A percentile compares a stretch with the other conserved stretches of the same genome.
These are phyloP conservation scores for Cheilosia soror DNA, from an alignment of 2,888 invertebrate species.

Conservation along the genomic window DNA sequence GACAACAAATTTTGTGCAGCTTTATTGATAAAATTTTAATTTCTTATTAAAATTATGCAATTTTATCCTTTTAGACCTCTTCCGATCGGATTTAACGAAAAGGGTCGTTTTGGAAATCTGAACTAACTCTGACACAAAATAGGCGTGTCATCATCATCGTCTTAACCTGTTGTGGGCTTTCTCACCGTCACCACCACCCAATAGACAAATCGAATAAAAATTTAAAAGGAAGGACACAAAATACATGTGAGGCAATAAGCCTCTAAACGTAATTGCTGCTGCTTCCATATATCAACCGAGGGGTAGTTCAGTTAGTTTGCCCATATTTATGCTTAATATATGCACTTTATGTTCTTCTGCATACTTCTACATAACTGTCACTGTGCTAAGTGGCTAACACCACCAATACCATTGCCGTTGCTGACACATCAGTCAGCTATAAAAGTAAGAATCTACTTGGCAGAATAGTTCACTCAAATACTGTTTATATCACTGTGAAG, in stretches of 20 bases:
- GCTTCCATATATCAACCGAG: slow-evolving; percentile 22
- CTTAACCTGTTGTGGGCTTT: slow-evolving; percentile 37
- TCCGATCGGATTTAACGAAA: slow-evolving; percentile 6
- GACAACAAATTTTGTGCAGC: neutral
- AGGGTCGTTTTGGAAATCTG: slow-evolving; percentile 55
- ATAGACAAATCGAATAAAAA: slow-evolving; percentile 16
- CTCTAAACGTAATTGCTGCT: slow-evolving; percentile 52
- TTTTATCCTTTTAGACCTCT: neutral
- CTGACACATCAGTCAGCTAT: slow-evolving; percentile 63
- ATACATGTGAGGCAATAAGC: slow-evolving; percentile 56
- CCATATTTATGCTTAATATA: slow-evolving; percentile 61
- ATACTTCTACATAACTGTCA: slow-evolving; percentile 51
- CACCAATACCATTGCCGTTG: slow-evolving; percentile 45
- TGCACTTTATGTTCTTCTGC: slow-evolving; percentile 64
- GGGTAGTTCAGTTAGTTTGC: slow-evolving; percentile 31
- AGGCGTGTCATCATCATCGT: slow-evolving; percentile 63
- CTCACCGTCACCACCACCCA: slow-evolving; percentile 30
- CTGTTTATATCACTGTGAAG: slow-evolving; percentile 54
- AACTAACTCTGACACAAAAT: slow-evolving; percentile 50
- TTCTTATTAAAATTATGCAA: neutral
- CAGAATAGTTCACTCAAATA: slow-evolving; percentile 69
- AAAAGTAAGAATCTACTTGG: slow-evolving; percentile 71
- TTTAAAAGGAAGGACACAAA: slow-evolving; percentile 19
- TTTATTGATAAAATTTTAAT: neutral
- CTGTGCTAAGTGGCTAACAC: slow-evolving; percentile 60